Conservation (phyloP, 64 coral and sea anemone genomes). For the Montipora cactus region DNA sequence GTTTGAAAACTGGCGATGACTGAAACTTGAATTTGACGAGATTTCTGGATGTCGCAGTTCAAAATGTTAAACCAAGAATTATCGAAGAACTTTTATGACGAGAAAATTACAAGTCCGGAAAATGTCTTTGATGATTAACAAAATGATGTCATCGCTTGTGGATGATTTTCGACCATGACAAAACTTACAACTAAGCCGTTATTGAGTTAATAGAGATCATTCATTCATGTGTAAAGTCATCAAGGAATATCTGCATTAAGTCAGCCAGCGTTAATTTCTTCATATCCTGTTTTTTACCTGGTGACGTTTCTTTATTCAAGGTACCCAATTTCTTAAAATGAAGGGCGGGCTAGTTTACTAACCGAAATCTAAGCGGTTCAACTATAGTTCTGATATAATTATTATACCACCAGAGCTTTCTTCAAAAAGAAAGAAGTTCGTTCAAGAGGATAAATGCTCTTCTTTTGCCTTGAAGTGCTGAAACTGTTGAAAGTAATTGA, state of each 20-base stretch:
- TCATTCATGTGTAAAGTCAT: slow-evolving; percentile 1
- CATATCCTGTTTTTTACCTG: slow-evolving; percentile 25
- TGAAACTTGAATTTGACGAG: background rate
- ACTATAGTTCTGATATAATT: background rate
- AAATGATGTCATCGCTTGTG: slow-evolving; percentile 36
- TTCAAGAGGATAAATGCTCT: background rate
- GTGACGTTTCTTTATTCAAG: too few species aligned
- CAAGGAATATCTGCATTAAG: slow-evolving; percentile 39
- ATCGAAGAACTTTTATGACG: background rate
- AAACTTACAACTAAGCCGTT: background rate
- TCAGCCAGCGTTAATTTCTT: slow-evolving; percentile 39
- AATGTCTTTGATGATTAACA: slow-evolving; percentile 35
- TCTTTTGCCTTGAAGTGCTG: background rate
- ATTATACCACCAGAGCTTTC: too few species aligned
- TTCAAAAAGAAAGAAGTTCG: background rate
- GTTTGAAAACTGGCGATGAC: too few species aligned
- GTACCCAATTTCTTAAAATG: too few species aligned
- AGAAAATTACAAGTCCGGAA: slow-evolving; percentile 32
- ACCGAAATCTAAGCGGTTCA: too few species aligned
- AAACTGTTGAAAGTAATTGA: too few species aligned
- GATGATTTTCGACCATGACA: slow-evolving; percentile 25
- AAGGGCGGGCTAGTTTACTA: too few species aligned
- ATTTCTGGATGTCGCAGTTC: background rate
- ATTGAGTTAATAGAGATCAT: slow-evolving; percentile 30
- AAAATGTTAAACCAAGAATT: slow-evolving; percentile 26